Conservation (phyloP, 2,888 invertebrate genomes). For the Eupeodes latifasciatus region DNA sequence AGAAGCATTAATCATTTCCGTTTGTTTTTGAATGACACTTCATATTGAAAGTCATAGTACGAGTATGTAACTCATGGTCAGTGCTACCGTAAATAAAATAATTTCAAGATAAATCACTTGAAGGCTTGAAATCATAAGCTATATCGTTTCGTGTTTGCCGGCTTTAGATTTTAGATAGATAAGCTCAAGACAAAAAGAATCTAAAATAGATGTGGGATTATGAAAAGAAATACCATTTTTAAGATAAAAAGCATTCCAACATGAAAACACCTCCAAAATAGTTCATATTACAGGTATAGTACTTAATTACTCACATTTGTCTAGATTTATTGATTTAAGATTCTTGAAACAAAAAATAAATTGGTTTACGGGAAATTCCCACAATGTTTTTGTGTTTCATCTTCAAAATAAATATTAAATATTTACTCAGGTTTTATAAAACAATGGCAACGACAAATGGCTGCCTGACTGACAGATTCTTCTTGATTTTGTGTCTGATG, state of each 20-base stretch:
- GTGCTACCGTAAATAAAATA: no score
- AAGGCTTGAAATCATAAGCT: no score
- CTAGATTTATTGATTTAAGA: not conserved
- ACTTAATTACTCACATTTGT: slow-evolving; percentile 15
- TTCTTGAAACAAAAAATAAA: not conserved
- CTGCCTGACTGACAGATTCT: not conserved
- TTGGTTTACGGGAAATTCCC: slow-evolving; percentile 16
- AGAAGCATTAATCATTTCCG: not conserved
- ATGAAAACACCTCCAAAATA: not conserved
- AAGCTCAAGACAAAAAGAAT: no score
- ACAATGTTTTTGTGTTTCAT: slow-evolving; percentile 7
- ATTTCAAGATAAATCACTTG: no score
- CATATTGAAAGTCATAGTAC: not conserved
- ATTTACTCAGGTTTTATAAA: slow-evolving; percentile 28
- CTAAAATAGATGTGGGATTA: no score
- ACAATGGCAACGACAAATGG: not conserved
- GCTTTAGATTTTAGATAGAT: no score
- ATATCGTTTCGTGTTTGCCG: no score
- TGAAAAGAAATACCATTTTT: slow-evolving; percentile 3
- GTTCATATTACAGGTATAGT: not conserved
- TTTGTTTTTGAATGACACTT: not conserved
- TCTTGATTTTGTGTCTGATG: not conserved
- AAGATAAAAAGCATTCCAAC: slow-evolving; percentile 9
- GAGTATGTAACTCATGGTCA: no score
- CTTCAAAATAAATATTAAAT: not conserved